Conservation (phyloP, 2,797 vertebrate species). For the Novumbra hubbsi region DNA sequence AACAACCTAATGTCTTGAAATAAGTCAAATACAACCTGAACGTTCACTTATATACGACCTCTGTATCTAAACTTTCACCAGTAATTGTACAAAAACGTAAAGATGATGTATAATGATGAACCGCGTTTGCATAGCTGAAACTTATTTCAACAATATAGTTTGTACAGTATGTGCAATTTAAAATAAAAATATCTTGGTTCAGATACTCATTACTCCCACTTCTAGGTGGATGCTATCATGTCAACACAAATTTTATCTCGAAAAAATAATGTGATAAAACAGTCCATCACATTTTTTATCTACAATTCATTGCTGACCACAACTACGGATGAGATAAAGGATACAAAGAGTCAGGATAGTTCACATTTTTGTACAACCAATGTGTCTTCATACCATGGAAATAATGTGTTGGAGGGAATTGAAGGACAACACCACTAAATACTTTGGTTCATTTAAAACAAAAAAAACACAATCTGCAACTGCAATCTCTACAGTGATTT, state of each 20-base stretch:
- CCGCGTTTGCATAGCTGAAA: neutral
- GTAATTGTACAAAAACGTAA: neutral
- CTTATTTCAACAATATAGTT: neutral
- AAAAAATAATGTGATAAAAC: neutral
- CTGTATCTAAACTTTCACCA: neutral
- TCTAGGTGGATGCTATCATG: neutral
- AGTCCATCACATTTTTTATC: neutral
- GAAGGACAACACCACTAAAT: neutral
- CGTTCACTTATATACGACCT: neutral
- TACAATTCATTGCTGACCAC: constrained; percentile 1
- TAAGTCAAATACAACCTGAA: neutral
- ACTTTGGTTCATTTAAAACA: neutral
- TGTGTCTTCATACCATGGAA: constrained; percentile 35
- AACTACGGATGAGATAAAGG: constrained; percentile 37
- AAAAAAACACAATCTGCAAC: neutral
- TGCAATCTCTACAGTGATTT: neutral
- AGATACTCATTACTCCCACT: neutral
- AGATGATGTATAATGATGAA: neutral
- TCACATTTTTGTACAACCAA: constrained; percentile 38
- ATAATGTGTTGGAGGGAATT: neutral
- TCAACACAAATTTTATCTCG: neutral
- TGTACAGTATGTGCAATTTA: no score
- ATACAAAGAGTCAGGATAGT: constrained; percentile 33
- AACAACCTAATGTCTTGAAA: neutral
- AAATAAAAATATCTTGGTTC: neutral